Percentiles rank a stretch among this genome's conserved stretches.
Conservation (phyloP, 2,797 vertebrate genomes). For the Acrocephalus scirpaceus region DNA sequence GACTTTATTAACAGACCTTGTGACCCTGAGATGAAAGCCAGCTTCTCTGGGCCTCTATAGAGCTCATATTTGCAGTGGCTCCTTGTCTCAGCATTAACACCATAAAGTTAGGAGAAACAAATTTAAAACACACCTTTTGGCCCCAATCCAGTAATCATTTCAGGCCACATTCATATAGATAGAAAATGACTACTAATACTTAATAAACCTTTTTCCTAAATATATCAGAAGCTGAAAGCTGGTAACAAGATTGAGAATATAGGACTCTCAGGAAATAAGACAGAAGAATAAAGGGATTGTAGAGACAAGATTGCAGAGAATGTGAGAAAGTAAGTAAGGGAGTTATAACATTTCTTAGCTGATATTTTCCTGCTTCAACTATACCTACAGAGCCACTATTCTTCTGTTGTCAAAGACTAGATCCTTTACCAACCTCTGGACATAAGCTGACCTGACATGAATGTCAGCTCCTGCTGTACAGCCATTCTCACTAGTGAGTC, state of each 20-base stretch:
- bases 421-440: neutral
- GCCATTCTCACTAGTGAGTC: neutral
- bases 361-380: neutral
- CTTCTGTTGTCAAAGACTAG: neutral
- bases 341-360: neutral
- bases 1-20: neutral
- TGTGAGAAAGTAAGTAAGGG: neutral
- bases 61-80: neutral
- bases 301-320: neutral
- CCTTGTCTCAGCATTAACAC: neutral
- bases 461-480: neutral
- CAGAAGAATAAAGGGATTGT: neutral
- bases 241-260: neutral
- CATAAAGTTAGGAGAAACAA: neutral
- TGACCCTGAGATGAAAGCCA: neutral
- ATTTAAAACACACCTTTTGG: neutral
- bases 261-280: neutral
- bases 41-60: neutral
- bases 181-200: neutral
- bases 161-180: neutral
- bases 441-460: neutral
- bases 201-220: neutral
- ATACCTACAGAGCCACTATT: neutral
- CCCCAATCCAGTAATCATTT: neutral
- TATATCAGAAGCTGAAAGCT: neutral